Evolutionary conservation across 2,113 vertebrate species (phyloP).

Genomic region (Piaya cayana): DNA sequence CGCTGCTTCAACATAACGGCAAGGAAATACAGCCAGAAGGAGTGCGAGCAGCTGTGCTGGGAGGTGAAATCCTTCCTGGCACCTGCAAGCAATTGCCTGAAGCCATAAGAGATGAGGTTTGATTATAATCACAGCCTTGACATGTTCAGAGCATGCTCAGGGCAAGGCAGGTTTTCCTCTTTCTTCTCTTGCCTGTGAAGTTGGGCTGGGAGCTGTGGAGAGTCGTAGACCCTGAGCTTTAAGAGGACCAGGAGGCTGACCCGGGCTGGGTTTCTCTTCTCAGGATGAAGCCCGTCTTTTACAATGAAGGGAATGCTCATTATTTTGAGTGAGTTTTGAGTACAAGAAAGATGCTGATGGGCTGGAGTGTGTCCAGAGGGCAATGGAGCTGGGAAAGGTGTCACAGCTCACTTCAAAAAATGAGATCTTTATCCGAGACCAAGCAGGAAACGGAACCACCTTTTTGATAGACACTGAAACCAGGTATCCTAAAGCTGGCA

Average conservation of each 20-base stretch:
- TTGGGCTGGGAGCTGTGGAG: rapidly evolving
- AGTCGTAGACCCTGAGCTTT: not conserved
- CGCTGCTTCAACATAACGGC: not conserved
- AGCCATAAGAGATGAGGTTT: not conserved
- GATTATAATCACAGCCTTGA: not conserved
- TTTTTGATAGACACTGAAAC: not conserved
- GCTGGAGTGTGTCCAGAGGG: too few relatives aligned
- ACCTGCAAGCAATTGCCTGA: not conserved
- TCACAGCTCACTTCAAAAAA: too few relatives aligned
- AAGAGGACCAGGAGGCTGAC: not conserved
- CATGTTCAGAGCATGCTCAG: rapidly evolving
- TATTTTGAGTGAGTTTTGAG: not conserved
- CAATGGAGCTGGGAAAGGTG: too few relatives aligned
- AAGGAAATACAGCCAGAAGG: rapidly evolving
- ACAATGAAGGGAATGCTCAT: too few relatives aligned
- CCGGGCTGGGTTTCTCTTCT: not conserved
- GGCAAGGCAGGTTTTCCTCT: not conserved
- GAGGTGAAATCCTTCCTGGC: not conserved
- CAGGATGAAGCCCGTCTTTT: not conserved
- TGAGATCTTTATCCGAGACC: too few relatives aligned
- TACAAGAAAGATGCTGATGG: too few relatives aligned
- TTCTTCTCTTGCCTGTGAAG: rapidly evolving
- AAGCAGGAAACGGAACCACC: not conserved
- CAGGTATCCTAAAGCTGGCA: not conserved
- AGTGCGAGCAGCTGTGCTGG: not conserved